These are phyloP conservation scores for Numida meleagris DNA, from an alignment of 2,113 vertebrate genomes.

Conservation along the genomic window DNA sequence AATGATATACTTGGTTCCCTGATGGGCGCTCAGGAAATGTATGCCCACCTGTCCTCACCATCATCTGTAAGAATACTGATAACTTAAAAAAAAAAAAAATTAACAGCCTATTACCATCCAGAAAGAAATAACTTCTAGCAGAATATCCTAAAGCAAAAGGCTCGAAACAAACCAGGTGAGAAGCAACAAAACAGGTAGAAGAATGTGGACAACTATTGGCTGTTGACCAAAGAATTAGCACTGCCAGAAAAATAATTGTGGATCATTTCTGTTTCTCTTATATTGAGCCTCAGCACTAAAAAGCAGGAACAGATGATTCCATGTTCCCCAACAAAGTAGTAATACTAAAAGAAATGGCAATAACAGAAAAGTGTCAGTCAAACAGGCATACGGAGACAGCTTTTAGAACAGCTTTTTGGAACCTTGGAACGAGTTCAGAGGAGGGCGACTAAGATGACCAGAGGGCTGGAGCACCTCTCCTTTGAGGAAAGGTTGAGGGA, in stretches of 20 bases:
- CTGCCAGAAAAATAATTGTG: neutral
- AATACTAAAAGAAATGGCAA: neutral
- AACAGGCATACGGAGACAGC: neutral
- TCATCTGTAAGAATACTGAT: neutral
- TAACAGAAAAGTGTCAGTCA: neutral
- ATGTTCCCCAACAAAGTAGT: accelerated
- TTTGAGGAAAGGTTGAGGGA: too few species aligned
- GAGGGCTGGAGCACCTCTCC: too few species aligned
- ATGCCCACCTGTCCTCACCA: neutral
- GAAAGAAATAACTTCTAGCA: neutral
- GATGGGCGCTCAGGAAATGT: neutral
- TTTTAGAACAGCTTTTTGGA: too few species aligned
- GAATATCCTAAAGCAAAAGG: neutral
- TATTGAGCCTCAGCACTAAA: neutral
- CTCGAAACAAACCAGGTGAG: neutral
- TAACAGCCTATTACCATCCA: neutral
- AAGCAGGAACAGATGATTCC: neutral
- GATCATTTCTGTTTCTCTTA: neutral
- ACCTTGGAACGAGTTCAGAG: too few species aligned
- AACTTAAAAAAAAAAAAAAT: neutral
- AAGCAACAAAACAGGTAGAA: neutral
- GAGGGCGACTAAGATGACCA: too few species aligned
- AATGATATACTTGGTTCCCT: accelerated
- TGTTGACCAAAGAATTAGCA: neutral
- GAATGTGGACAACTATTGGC: neutral